phyloP scores from a whole-genome alignment of 2,113 vertebrate genomes.

The Xiphias gladius region DNA sequence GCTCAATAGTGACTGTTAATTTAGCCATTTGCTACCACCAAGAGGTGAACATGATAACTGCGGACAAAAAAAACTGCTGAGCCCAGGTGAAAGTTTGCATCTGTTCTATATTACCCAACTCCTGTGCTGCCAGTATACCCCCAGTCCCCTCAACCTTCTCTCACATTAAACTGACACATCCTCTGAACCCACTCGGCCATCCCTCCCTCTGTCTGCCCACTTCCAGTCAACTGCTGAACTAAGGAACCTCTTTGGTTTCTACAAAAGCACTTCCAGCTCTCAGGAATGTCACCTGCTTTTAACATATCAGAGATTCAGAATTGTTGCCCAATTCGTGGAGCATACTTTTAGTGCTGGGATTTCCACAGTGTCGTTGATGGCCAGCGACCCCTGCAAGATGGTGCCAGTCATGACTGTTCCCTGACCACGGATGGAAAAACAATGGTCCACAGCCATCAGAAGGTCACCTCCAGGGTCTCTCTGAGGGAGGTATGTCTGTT shows the following conservation, averaged over 20 bases:
- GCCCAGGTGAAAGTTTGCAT: slow-evolving; percentile 64
- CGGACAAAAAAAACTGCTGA: slow-evolving; percentile 33
- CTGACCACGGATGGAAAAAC: slow-evolving; percentile 97
- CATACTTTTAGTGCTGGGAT: slow-evolving; percentile 95
- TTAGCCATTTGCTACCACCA: slow-evolving; percentile 78
- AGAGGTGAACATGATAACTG: slow-evolving; percentile 59
- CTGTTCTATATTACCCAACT: slow-evolving; percentile 90
- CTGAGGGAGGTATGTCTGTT: slow-evolving; percentile 91
- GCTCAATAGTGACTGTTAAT: not conserved
- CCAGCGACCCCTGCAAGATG: slow-evolving; percentile 93
- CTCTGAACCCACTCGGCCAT: slow-evolving; percentile 82
- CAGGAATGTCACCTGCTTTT: slow-evolving; percentile 16
- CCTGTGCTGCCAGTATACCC: slow-evolving; percentile 76
- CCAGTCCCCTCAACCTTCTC: slow-evolving; percentile 52
- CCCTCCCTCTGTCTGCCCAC: slow-evolving; percentile 71
- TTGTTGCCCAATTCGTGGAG: slow-evolving; percentile 3
- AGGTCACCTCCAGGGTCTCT: slow-evolving; percentile 92
- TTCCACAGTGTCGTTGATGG: slow-evolving; percentile 93
- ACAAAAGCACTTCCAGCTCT: slow-evolving; percentile 14
- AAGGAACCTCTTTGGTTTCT: slow-evolving; percentile 58
- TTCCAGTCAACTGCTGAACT: slow-evolving; percentile 81
- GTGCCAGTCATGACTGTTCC: slow-evolving; percentile 99
- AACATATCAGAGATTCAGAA: slow-evolving; percentile 38
- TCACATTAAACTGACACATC: slow-evolving; percentile 77
- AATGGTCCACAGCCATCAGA: slow-evolving; percentile 98